Base-by-base conservation (phyloP, 2,888 invertebrate species). In the Lasioglossum marginatum region DNA sequence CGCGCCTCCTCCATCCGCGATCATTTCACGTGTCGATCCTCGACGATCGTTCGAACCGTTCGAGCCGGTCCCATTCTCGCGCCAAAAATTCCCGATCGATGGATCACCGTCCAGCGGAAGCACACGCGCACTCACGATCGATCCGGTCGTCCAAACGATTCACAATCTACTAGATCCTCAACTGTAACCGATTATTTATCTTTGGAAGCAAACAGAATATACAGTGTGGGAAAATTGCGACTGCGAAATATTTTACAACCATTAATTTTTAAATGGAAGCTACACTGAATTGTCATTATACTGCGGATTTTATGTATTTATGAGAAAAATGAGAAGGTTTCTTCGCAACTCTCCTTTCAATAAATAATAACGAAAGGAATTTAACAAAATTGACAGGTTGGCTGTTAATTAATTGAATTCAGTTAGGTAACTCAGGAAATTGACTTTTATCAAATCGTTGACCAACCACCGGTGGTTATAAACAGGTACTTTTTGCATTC, bases 1-100 rank as follows among this genome's bases (percentile, higher is more conserved):
- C 63, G 63, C 70, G n/a, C 60, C 76, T 31, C 37, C 68, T 57
- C 79, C 76, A 77, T 79, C 48, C 66, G 45, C 37, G 77, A 83
- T 83, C 85, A 79, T 83, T 72, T 70, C 77, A 27, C 31, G 52
- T 40, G 23, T 68, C 71, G 73, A 31, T 52, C 60, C 63, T 23
- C 19, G 73, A 76, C 63, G 78, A 14, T 52, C 76, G 45, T 43
- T 63, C 63, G 63, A 63, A 23, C 48, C 79, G 81, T 66, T 83
- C 74, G 66, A 75, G 72, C 57, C 66, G 48, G 68, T 73, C 70
- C 73, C 86, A 82, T 82, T 60, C 70, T 74, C 78, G 63, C 63
- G 63, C 63, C 63, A 63, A 63, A 63, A 63, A 63, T 63, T 31
- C 31, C 63, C 31, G 16, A 31, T 19, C 63, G 63, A 63, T 63